Evolutionary conservation across 1,140 invertebrate genomes (phyloP).

Genomic region (Idris sp.): DNA sequence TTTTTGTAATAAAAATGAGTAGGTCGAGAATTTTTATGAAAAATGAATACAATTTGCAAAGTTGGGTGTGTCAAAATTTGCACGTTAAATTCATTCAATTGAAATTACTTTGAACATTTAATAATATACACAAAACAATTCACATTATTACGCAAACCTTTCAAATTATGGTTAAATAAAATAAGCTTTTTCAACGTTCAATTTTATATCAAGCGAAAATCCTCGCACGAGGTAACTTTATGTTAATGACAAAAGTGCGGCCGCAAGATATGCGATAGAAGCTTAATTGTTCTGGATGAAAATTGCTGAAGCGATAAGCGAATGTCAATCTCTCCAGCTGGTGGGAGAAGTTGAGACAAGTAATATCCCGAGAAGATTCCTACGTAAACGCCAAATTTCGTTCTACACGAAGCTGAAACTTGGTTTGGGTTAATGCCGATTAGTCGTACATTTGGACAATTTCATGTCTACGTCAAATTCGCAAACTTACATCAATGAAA

Average conservation of each 20-base stretch:
- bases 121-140: too few species aligned
- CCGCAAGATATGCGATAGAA: slow-evolving; percentile 64
- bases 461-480: slow-evolving; percentile 67
- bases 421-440: slow-evolving; percentile 67
- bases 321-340: slow-evolving; percentile 63
- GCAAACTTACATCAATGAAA: slow-evolving; percentile 74
- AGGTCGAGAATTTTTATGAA: too few species aligned
- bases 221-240: slow-evolving; percentile 61
- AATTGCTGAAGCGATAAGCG: slow-evolving; percentile 68
- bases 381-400: slow-evolving; percentile 59
- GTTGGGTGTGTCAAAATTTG: too few species aligned
- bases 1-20: too few species aligned
- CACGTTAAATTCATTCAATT: too few species aligned
- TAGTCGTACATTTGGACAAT: slow-evolving; percentile 62
- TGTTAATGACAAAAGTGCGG: slow-evolving; percentile 69
- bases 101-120: too few species aligned
- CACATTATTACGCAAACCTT: too few species aligned
- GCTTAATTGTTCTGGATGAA: slow-evolving; percentile 70
- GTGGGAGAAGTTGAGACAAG: slow-evolving; percentile 63
- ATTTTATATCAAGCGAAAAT: too few species aligned
- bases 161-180: too few species aligned
- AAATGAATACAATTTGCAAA: too few species aligned
- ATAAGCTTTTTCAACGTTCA: too few species aligned
- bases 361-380: slow-evolving; percentile 56
- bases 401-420: slow-evolving; percentile 47